These are phyloP conservation scores for Petrocephalus sullivani DNA, from an alignment of 2,797 vertebrate species.

Conservation along the genomic window DNA sequence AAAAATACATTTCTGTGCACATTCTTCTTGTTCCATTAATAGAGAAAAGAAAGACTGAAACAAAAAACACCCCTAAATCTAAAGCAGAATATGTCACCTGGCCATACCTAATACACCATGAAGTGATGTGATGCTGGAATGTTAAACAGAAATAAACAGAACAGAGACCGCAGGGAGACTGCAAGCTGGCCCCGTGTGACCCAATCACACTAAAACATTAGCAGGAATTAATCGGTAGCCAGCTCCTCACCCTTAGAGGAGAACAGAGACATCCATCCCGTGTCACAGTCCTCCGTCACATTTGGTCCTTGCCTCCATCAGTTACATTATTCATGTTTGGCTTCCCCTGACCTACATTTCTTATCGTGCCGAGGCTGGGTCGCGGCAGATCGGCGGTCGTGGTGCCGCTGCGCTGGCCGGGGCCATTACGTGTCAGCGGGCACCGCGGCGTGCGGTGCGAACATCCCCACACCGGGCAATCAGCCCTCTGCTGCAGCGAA, in stretches of 20 bases:
- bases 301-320: constrained; percentile 59
- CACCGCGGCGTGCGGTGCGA: not conserved
- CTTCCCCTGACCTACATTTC: constrained; percentile 64
- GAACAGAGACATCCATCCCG: constrained; percentile 44
- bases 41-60: not conserved
- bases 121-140: not conserved
- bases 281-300: constrained; percentile 38
- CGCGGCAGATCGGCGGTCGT: constrained; percentile 20
- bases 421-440: not conserved
- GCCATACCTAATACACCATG: not conserved
- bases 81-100: not conserved
- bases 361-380: constrained; percentile 46
- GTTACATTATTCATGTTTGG: constrained; percentile 62
- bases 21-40: not conserved
- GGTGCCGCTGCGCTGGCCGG: not conserved
- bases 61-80: not conserved
- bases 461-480: not conserved
- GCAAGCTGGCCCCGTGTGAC: not conserved
- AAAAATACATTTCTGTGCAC: not conserved
- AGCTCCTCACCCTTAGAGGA: constrained; percentile 29
- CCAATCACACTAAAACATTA: constrained; percentile 9
- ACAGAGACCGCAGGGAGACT: not conserved
- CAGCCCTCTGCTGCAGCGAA: not conserved
- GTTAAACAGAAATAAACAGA: not conserved
- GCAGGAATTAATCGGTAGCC: not conserved